Base-by-base conservation (phyloP, 2,888 invertebrate genomes). In the Smittia aterrima region DNA sequence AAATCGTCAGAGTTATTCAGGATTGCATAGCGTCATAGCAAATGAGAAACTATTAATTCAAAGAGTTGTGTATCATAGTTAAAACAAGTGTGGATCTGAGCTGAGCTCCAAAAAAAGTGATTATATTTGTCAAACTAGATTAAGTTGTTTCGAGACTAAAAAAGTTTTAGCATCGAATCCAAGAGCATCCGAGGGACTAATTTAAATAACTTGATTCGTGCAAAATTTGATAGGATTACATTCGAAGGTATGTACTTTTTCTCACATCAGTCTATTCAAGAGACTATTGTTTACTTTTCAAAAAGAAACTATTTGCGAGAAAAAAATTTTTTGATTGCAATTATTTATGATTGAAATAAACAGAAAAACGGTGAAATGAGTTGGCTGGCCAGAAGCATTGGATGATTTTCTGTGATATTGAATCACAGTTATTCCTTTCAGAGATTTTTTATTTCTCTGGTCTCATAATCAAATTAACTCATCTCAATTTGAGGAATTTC, bases 11-110 rank as follows among this genome's bases (percentile, higher is more conserved):
- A 32, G 32, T 32, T 6, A 32, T 6, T 32, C 32, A 9, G 9
- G 9, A 32, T 32, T 32, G 32, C 4, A 32, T 32, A 32, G 32
- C 32, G 32, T 32, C 4, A n/a, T 6, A 11, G 16, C 11, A 11
- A 47, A 47, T 47, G 47, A 6, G 47, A n/a, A 47, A n/a, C n/a
- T n/a, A 47, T 47, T 47, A 47, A n/a, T 47, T 47, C 47, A 47
- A 47, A 47, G 16, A n/a, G 11, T 47, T 47, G n/a, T 11, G 11
- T n/a, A 47, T 47, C 47, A 47, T 47, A 47, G 11, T 47, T 47
- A 11, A 47, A 47, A 6, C 47, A 47, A n/a, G 2, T 11, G 47
- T 47, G 47, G 11, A 2, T 32, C n/a, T n/a, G n/a, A n/a, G n/a
- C n/a, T n/a, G n/a, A n/a, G n/a, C n/a, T n/a, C n/a, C n/a, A n/a